phyloP scores from a whole-genome alignment of 2,888 invertebrate genomes.

The Drosophila formosana region DNA sequence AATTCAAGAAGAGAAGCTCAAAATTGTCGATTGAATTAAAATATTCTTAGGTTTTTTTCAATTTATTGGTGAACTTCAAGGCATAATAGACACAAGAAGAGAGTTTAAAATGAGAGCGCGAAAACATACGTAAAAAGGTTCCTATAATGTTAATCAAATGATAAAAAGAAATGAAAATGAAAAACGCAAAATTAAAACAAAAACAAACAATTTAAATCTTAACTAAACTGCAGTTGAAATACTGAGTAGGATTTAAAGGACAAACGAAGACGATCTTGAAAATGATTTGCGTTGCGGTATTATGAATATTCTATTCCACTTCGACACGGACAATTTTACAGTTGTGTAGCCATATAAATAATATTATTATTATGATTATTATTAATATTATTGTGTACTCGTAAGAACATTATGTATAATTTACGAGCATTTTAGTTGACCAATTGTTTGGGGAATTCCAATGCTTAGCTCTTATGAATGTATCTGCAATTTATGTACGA shows the following conservation, averaged over 20 bases:
- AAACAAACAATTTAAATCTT: constrained; percentile 31
- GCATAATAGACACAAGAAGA: constrained; percentile 1
- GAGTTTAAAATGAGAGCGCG: constrained; percentile 24
- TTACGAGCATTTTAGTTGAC: constrained; percentile 68
- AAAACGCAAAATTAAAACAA: constrained; percentile 26
- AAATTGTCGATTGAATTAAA: constrained; percentile 43
- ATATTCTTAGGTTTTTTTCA: constrained; percentile 10
- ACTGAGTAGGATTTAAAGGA: constrained; percentile 33
- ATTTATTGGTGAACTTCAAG: constrained; percentile 16
- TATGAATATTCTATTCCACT: constrained; percentile 54
- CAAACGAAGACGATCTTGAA: constrained; percentile 24
- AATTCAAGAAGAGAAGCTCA: constrained; percentile 45
- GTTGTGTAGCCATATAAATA: constrained; percentile 60
- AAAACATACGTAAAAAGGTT: constrained; percentile 85
- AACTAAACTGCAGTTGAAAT: constrained; percentile 33
- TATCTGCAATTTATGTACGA: constrained; percentile 70
- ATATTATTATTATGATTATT: constrained; percentile 23
- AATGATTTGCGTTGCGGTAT: constrained; percentile 26
- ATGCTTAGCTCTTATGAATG: constrained; percentile 52
- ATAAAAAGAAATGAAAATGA: constrained; percentile 30
- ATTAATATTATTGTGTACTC: constrained; percentile 33
- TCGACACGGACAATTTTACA: constrained; percentile 76
- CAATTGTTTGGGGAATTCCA: constrained; percentile 58
- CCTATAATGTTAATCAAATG: constrained; percentile 85
- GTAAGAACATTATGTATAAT: constrained; percentile 44